Base-by-base conservation (phyloP, 2,797 vertebrate species). In the Myotis myotis region DNA sequence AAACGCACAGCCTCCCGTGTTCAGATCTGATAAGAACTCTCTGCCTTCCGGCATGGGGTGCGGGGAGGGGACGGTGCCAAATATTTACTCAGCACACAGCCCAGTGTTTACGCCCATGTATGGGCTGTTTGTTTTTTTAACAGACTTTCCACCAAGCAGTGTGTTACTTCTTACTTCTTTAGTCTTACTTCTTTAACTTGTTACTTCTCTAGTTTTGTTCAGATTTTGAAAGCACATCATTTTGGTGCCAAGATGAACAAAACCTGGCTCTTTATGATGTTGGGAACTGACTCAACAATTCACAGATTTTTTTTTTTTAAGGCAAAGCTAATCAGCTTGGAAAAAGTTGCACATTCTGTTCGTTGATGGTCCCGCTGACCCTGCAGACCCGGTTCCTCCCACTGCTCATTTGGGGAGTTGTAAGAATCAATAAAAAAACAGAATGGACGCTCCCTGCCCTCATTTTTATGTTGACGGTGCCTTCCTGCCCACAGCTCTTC, bases 211-310 rank as follows among this genome's bases (percentile, higher is more conserved):
- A 15, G 55, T 64, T 85, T 28, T 44, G n/a, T 64, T 74, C 80
- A 2, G 53, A 51, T 66, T 92, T 84, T 57, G 47, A 74, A 93
- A 91, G 53, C 79, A 51, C 38, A 19, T 47, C 49, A 5, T 68
- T 83, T 30, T 10, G 82, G 89, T 51, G 94, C 95, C 96, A 96
- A 97, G 91, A 96, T 91, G 11, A 96, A 96, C 93, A 95, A 87
- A 95, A 84, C 41, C 80, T 55, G 86, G 49, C 75, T 94, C 86
- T 84, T 95, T 82, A 76, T 74, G 60, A 1, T 41, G 84, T 66
- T 95, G 95, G 96, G 91, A 94, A 76, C 12, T 4, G 80, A 44
- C 71, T 85, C 95, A 95, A 83, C 41, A 74, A 90, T 78, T 80
- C 86, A 85, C 66, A 93, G 76, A 88, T 66, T 19, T 33, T 66